phyloP scores from a whole-genome alignment of 1,140 invertebrate species.

The Riptortus pedestris region DNA sequence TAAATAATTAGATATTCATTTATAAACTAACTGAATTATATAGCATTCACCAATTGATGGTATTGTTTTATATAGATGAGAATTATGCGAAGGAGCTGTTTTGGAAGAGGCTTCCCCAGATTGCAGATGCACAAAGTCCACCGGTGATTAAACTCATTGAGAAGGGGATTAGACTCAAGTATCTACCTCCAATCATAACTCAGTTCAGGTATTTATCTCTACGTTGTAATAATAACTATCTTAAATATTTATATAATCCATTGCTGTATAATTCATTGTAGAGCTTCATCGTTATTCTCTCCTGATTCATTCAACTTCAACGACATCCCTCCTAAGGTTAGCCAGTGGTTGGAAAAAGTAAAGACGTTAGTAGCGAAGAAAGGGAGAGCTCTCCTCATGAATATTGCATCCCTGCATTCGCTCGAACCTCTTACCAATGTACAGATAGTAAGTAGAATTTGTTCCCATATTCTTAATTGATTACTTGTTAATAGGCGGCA shows the following conservation, averaged over 20 bases:
- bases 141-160: conserved; percentile 20
- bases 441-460: not conserved
- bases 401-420: not conserved
- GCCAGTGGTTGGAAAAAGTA: conserved; percentile 7
- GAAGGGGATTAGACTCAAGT: conserved; percentile 30
- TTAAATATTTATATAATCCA: not conserved
- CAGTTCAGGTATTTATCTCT: conserved; percentile 40
- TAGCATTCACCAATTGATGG: too few relatives aligned
- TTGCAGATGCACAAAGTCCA: not conserved
- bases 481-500: not conserved
- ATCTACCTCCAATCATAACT: conserved; percentile 43
- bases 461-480: not conserved
- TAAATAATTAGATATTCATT: too few relatives aligned
- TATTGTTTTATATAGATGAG: conserved; percentile 2
- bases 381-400: conserved; percentile 2
- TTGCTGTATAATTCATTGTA: not conserved
- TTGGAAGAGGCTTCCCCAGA: conserved; percentile 19
- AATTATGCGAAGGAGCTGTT: conserved; percentile 6
- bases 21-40: too few relatives aligned
- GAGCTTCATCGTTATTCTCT: not conserved
- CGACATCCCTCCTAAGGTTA: conserved; percentile 4
- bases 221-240: too few relatives aligned
- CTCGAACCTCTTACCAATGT: not conserved
- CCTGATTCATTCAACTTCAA: not conserved
- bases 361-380: not conserved